These are phyloP conservation scores for Musca domestica DNA, from an alignment of 1,140 invertebrate species.

Conservation along the genomic window DNA sequence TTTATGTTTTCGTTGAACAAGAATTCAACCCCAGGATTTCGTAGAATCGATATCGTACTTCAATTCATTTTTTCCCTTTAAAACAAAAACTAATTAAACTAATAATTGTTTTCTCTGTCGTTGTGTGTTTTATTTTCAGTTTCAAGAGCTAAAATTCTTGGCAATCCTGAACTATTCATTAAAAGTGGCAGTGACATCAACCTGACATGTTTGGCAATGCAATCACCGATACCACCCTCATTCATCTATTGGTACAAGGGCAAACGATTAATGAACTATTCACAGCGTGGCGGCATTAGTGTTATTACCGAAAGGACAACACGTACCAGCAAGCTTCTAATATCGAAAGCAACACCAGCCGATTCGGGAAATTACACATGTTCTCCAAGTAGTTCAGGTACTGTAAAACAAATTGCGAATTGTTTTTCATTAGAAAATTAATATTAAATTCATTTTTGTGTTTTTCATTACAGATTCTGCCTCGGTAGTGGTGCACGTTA, in stretches of 20 bases:
- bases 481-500: slow-evolving; percentile 65
- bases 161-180: slow-evolving; percentile 81
- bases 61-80: neutral
- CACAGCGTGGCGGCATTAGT: slow-evolving; percentile 78
- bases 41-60: too few relatives aligned
- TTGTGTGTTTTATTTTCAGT: slow-evolving; percentile 61
- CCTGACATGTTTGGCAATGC: slow-evolving; percentile 80
- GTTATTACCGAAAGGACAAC: slow-evolving; percentile 84
- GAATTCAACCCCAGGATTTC: too few relatives aligned
- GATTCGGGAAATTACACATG: slow-evolving; percentile 89
- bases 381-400: slow-evolving; percentile 67
- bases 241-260: slow-evolving; percentile 93
- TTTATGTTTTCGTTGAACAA: too few relatives aligned
- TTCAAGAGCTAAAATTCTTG: slow-evolving; percentile 83
- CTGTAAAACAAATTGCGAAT: slow-evolving; percentile 3
- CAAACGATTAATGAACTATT: slow-evolving; percentile 84
- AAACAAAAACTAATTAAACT: neutral
- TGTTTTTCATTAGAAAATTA: neutral
- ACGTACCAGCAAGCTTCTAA: slow-evolving; percentile 77
- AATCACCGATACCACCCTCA: slow-evolving; percentile 81
- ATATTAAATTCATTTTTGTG: neutral
- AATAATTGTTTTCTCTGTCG: slow-evolving; percentile 1
- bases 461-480: slow-evolving; percentile 59
- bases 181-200: slow-evolving; percentile 88
- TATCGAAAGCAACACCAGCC: slow-evolving; percentile 71